Evolutionary conservation across 2,113 vertebrate genomes (phyloP).

Genomic region (Istiophorus platypterus): DNA sequence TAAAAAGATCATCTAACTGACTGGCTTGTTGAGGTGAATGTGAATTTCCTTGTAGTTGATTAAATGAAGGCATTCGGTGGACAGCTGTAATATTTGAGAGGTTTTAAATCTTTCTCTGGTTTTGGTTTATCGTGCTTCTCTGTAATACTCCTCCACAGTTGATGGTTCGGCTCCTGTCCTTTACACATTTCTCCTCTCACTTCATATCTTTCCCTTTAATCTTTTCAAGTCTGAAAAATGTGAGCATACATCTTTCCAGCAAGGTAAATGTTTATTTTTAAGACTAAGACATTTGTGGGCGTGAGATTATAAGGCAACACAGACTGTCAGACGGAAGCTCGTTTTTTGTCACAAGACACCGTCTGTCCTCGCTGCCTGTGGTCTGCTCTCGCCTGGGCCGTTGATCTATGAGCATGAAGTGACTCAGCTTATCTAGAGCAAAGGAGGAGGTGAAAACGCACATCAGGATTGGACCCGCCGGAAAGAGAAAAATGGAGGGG

Average conservation of each 20-base stretch:
- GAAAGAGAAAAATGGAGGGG: neutral
- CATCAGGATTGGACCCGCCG: neutral
- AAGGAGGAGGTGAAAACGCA: conserved; percentile 6
- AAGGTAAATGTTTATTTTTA: conserved; percentile 31
- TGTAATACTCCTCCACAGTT: neutral
- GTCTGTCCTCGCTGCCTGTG: conserved; percentile 1
- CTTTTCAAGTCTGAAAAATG: conserved; percentile 25
- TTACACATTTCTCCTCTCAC: conserved; percentile 33
- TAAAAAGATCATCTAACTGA: neutral
- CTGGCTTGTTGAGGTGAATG: neutral
- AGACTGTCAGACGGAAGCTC: conserved; percentile 19
- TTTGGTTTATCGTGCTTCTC: neutral
- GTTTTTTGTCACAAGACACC: conserved; percentile 13
- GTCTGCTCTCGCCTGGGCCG: neutral
- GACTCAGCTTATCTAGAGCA: conserved; percentile 23
- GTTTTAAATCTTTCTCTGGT: neutral
- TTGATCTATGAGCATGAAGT: conserved; percentile 31
- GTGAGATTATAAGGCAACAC: neutral
- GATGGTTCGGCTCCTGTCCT: neutral
- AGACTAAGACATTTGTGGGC: conserved; percentile 13
- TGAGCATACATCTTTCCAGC: conserved; percentile 24
- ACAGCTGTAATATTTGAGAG: neutral
- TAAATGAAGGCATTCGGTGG: neutral
- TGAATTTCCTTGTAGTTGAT: neutral
- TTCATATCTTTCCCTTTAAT: conserved; percentile 24